Evolutionary conservation across 1,140 invertebrate genomes (phyloP).

Genomic region (Saccostrea echinata): DNA sequence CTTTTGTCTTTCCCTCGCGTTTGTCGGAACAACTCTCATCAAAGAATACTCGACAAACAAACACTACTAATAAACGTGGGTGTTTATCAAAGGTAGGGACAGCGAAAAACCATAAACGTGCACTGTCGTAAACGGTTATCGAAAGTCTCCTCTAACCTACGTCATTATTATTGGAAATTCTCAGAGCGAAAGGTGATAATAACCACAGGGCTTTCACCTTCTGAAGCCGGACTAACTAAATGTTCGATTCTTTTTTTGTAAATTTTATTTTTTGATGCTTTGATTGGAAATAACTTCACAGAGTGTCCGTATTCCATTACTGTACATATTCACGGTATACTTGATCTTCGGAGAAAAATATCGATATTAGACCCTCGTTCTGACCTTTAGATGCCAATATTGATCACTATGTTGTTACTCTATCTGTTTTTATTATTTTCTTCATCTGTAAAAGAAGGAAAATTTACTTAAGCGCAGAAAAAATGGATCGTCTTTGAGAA

Average conservation of each 20-base stretch:
- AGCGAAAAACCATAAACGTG: neutral
- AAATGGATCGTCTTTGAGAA: neutral
- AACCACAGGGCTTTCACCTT: neutral
- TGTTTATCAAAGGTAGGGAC: neutral
- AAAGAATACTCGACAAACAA: neutral
- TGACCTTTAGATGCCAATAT: conserved; percentile 16
- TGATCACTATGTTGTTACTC: neutral
- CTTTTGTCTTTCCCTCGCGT: neutral
- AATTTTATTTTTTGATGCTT: neutral
- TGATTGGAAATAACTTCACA: neutral
- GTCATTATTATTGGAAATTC: conserved; percentile 27
- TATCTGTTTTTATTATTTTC: conserved; percentile 30
- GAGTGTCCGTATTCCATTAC: neutral
- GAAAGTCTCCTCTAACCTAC: neutral
- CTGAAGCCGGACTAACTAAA: neutral
- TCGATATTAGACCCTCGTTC: neutral
- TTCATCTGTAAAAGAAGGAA: neutral
- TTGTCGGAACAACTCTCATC: neutral
- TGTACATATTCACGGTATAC: neutral
- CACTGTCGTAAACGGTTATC: neutral
- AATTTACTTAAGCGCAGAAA: neutral
- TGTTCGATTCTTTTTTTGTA: too few species aligned
- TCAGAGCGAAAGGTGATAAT: conserved; percentile 7
- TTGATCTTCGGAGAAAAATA: conserved; percentile 8
- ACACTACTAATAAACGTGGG: neutral